A percentile compares a stretch with the other conserved stretches of the same genome.
Conservation (phyloP, 2,888 invertebrate genomes). For the Tuberolachnus salignus region DNA sequence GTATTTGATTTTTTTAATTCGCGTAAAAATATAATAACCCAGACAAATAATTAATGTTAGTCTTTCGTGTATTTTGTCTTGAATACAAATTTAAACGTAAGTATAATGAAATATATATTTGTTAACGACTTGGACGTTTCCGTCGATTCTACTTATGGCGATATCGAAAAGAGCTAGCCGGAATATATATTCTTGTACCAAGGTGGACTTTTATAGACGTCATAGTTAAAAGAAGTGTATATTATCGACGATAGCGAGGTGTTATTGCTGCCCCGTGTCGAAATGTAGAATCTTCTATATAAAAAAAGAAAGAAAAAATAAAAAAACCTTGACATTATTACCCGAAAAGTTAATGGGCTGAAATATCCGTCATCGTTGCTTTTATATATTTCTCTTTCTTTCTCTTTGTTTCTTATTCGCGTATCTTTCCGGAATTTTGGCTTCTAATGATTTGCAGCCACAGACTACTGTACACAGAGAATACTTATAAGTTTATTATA, state of each 20-base stretch:
- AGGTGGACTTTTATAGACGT: conserved; percentile 19
- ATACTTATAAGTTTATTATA: conserved; percentile 13
- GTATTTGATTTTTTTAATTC: no score
- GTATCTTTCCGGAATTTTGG: conserved; percentile 47
- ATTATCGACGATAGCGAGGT: not conserved
- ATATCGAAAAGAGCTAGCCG: no score
- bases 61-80: not conserved
- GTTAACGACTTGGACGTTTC: conserved; percentile 19
- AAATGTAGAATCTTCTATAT: conserved; percentile 43
- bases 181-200: conserved; percentile 28
- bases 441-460: conserved; percentile 31
- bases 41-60: no score
- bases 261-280: conserved; percentile 44
- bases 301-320: conserved; percentile 42
- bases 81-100: not conserved
- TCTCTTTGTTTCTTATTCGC: conserved; percentile 55
- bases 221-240: conserved; percentile 29
- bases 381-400: conserved; percentile 54
- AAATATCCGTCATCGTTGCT: conserved; percentile 55
- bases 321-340: conserved; percentile 53
- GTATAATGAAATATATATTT: not conserved
- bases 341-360: conserved; percentile 44
- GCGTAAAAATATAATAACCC: no score
- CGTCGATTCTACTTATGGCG: conserved; percentile 2
- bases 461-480: not conserved